Conservation (phyloP, 2,797 vertebrate species). For the Sebastes jordani region DNA sequence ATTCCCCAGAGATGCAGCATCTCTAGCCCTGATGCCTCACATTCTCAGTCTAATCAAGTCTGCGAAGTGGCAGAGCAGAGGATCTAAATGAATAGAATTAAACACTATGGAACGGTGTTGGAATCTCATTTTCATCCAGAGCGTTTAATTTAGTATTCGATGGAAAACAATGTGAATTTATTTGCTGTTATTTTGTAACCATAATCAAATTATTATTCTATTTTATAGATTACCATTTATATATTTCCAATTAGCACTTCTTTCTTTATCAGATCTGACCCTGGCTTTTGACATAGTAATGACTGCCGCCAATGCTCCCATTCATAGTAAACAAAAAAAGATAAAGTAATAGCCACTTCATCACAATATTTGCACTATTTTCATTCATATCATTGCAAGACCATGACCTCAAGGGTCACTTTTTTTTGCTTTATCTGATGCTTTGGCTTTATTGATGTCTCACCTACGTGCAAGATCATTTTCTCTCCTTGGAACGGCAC, state of each 20-base stretch:
- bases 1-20: conserved; percentile 62
- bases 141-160: not conserved
- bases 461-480: not conserved
- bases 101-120: conserved; percentile 40
- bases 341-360: not conserved
- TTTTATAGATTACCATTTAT: not conserved
- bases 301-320: not conserved
- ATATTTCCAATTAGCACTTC: not conserved
- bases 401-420: not conserved
- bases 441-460: not conserved
- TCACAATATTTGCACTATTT: not conserved
- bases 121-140: conserved; percentile 35
- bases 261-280: not conserved
- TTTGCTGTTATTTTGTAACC: not conserved
- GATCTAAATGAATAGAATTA: conserved; percentile 71
- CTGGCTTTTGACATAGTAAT: not conserved
- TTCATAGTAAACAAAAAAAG: not conserved
- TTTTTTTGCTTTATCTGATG: not conserved
- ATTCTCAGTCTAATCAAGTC: conserved; percentile 76
- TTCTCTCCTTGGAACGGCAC: not conserved
- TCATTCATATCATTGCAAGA: not conserved
- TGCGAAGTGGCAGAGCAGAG: conserved; percentile 63
- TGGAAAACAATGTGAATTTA: conserved; percentile 3
- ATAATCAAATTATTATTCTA: not conserved
- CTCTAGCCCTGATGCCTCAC: conserved; percentile 44